Evolutionary conservation across 2,888 invertebrate genomes (phyloP).

Genomic region (Eupithecia vulgata): DNA sequence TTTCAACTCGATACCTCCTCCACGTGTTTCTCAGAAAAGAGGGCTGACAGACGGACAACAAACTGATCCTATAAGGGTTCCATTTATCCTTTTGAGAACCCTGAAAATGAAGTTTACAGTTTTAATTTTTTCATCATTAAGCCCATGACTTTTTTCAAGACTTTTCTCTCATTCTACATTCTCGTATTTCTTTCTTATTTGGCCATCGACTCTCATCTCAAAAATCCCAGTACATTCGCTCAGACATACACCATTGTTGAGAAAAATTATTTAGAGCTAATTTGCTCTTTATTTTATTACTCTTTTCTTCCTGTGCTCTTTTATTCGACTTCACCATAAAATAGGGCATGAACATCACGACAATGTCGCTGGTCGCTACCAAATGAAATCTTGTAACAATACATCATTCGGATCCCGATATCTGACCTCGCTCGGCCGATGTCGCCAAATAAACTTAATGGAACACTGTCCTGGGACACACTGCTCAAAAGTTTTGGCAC

Average conservation of each 20-base stretch:
- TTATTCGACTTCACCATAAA: constrained; percentile 6
- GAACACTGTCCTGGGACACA: constrained; percentile 53
- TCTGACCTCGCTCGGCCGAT: constrained; percentile 62
- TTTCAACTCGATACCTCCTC: no score
- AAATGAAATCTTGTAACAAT: constrained; percentile 71
- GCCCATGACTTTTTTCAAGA: no score
- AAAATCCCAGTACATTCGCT: no score
- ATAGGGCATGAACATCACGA: constrained; percentile 30
- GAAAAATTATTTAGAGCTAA: background rate
- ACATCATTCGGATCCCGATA: constrained; percentile 74
- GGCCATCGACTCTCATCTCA: no score
- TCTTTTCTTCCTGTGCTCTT: background rate
- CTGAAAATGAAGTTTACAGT: no score
- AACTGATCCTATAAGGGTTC: no score
- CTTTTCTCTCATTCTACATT: no score
- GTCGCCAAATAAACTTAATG: constrained; percentile 76
- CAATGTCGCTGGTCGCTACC: constrained; percentile 39
- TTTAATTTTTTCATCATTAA: no score
- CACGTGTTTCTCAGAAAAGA: no score
- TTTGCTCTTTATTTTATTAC: background rate
- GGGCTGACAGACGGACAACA: no score
- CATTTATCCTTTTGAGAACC: no score
- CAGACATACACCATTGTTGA: background rate
- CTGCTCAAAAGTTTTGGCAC: constrained; percentile 24
- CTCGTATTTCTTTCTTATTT: no score